These are phyloP conservation scores for Limosa lapponica DNA, from an alignment of 2,797 vertebrate genomes.

Conservation along the genomic window DNA sequence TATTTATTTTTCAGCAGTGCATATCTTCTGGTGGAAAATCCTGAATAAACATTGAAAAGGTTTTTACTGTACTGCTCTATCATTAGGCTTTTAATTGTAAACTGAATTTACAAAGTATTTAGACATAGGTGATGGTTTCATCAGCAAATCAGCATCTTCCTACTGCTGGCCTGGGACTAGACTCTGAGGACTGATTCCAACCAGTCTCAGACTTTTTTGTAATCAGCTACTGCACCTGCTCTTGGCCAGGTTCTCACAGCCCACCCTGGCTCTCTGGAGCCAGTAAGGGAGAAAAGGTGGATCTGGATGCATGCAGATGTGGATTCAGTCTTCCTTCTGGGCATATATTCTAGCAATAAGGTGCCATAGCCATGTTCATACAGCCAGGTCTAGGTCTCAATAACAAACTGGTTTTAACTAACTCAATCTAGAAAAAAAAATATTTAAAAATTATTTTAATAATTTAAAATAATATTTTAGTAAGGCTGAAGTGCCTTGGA, in stretches of 20 bases:
- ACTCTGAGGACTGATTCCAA: not conserved
- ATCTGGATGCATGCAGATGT: not conserved
- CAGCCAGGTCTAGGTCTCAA: not conserved
- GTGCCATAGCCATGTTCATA: fast-evolving
- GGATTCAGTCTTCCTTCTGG: not conserved
- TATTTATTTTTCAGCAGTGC: not conserved
- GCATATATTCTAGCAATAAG: not conserved
- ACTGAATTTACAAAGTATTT: not conserved
- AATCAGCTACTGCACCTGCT: not conserved
- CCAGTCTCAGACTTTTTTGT: not conserved
- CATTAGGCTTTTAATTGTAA: not conserved
- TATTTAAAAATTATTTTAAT: not conserved
- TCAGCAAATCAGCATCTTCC: not conserved
- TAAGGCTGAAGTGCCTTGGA: not conserved
- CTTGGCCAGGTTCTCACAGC: not conserved
- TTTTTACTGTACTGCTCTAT: not conserved
- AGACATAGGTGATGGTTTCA: not conserved
- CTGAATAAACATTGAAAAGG: not conserved
- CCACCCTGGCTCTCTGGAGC: not conserved
- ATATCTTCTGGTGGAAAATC: not conserved
- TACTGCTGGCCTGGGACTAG: not conserved
- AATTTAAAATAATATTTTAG: no score
- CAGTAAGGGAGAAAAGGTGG: not conserved
- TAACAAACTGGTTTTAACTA: not conserved
- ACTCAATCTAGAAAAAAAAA: not conserved